Percentiles rank a stretch among this genome's conserved stretches.
phyloP scores from a whole-genome alignment of 2,113 vertebrate genomes.

The Mugil cephalus region DNA sequence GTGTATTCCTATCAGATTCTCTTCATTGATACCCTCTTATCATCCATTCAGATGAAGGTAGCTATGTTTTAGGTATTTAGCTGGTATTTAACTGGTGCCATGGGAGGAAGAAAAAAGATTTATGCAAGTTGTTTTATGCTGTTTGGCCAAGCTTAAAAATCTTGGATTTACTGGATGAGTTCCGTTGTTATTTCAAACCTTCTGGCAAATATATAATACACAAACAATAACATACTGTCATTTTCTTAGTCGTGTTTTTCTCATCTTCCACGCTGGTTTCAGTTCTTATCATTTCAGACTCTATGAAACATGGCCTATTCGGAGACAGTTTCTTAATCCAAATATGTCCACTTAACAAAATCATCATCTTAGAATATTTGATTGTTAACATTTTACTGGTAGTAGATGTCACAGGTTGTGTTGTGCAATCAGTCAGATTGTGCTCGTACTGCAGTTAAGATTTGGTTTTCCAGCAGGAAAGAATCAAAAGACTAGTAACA shows the following conservation, averaged over 20 bases:
- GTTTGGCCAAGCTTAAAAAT: neutral
- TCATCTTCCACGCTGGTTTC: neutral
- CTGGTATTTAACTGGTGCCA: conserved; percentile 56
- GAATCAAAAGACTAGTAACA: too few relatives aligned
- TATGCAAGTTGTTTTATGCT: neutral
- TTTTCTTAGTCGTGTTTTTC: neutral
- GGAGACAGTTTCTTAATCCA: too few relatives aligned
- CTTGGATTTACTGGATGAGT: neutral
- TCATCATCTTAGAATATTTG: too few relatives aligned
- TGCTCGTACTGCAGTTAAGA: too few relatives aligned
- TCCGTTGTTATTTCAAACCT: too few relatives aligned
- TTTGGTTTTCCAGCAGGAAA: too few relatives aligned
- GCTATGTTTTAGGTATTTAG: conserved; percentile 19
- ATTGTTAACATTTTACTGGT: too few relatives aligned
- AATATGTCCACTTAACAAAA: too few relatives aligned
- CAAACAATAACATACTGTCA: neutral
- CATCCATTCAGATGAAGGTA: neutral
- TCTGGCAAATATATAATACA: neutral
- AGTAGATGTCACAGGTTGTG: too few relatives aligned
- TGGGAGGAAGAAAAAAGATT: conserved; percentile 25
- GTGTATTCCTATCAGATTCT: conserved; percentile 15
- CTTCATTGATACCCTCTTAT: neutral
- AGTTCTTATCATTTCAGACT: neutral
- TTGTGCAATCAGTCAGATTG: too few relatives aligned
- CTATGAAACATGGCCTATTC: too few relatives aligned